A percentile compares a stretch with the other conserved stretches of the same genome.
Conservation (phyloP, 2,888 invertebrate genomes). For the Keiferia lycopersicella region DNA sequence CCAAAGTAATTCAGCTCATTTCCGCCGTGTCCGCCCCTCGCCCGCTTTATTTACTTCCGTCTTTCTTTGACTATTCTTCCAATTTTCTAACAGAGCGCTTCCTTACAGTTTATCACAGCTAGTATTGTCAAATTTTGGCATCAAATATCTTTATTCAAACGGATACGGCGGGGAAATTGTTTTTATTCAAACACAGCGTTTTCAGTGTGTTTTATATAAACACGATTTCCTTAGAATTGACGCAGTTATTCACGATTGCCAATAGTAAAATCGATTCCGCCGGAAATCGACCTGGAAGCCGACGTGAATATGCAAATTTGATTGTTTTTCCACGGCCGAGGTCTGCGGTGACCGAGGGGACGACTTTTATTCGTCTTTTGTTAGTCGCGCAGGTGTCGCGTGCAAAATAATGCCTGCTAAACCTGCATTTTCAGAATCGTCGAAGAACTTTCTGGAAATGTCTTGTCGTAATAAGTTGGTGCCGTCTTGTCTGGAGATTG, state of each 20-base stretch:
- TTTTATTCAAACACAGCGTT: not conserved
- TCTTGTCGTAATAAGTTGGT: not conserved
- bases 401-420: not conserved
- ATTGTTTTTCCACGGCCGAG: conserved; percentile 28
- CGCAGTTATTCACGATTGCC: conserved; percentile 16
- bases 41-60: conserved; percentile 1
- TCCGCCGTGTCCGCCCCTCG: conserved; percentile 17
- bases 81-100: not conserved
- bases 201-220: not conserved
- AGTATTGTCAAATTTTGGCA: not conserved
- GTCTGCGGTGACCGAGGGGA: conserved; percentile 15
- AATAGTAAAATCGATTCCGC: conserved; percentile 10
- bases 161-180: not conserved
- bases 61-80: conserved; percentile 4
- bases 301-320: conserved; percentile 41
- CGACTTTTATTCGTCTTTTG: conserved; percentile 13
- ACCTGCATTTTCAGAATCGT: not conserved
- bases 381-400: not conserved
- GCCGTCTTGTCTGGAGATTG: not conserved
- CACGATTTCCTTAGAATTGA: conserved; percentile 3
- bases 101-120: no score
- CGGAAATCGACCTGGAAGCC: conserved; percentile 21
- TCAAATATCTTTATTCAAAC: not conserved
- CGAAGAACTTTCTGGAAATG: not conserved
- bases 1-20: conserved; percentile 29